Percentiles rank a stretch among this genome's conserved stretches.
These are phyloP conservation scores for Leptura quadrifasciata DNA, from an alignment of 2,888 invertebrate genomes.

Conservation along the genomic window DNA sequence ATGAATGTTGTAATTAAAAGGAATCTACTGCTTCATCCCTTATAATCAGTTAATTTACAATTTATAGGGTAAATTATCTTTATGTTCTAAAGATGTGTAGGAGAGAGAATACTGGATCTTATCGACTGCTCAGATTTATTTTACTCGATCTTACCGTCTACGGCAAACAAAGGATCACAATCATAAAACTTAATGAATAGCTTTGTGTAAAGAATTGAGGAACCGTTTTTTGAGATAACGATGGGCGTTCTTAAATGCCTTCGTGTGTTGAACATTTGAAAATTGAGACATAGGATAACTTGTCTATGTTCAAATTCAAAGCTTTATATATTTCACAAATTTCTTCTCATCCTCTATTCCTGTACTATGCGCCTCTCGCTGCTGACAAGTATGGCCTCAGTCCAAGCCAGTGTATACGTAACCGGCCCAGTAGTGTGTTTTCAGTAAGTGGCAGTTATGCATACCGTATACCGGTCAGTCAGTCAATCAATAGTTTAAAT, in stretches of 20 bases:
- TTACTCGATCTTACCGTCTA: neutral
- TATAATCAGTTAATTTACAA: conserved; percentile 23
- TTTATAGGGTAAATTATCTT: conserved; percentile 15
- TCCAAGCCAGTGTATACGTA: no score
- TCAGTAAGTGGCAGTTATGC: no score
- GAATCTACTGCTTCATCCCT: conserved; percentile 13
- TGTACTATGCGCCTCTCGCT: no score
- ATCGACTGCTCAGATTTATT: conserved; percentile 7
- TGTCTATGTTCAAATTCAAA: no score
- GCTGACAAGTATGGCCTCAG: no score
- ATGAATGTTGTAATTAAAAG: conserved; percentile 15
- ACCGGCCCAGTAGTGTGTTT: no score
- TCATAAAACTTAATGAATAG: conserved; percentile 8
- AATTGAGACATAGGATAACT: no score
- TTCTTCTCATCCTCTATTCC: no score
- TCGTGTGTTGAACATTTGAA: neutral
- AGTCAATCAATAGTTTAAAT: no score
- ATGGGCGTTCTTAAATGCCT: neutral
- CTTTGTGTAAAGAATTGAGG: conserved; percentile 6
- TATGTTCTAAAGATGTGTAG: conserved; percentile 10
- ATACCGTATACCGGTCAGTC: no score
- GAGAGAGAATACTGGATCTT: neutral
- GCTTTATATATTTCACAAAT: no score
- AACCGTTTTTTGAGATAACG: neutral
- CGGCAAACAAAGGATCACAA: conserved; percentile 16